Evolutionary conservation across 1,140 invertebrate genomes (phyloP), one percentile per base, ranked within the genome.

Genomic region (Gryllus bimaculatus): DNA sequence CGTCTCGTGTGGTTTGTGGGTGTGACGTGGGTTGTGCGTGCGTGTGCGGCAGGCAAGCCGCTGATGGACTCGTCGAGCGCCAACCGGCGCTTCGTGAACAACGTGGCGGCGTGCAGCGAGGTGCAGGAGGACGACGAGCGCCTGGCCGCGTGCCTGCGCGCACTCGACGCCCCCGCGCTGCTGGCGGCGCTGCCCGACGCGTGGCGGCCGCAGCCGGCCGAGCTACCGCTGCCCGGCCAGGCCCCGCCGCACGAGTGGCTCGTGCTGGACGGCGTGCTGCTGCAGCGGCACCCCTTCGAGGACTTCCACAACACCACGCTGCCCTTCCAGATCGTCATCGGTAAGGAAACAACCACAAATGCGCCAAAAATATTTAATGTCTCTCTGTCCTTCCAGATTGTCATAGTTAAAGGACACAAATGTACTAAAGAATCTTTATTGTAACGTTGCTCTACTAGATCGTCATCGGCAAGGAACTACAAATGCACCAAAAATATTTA

Each of bases 211-310:
- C 86, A 88, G 75, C 86, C 89, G 7, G 87, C 88, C 6, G 89
- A 90, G 77, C 82, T 94, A 20, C 93, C 93, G 0, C 83, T 85
- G 0, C 80, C 83, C 18, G 88, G 88, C 18, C 26, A 20, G 12
- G 21, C 20, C 8, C 15, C 66, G 7, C 77, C 81, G 66, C 92
- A 93, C 80, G 90, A 93, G 75, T 94, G 93, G 92, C 83, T 94
- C 4, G 91, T 94, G 4, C 83, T 92, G 3, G 93, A 95, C 82
- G 92, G 93, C 4, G 84, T 87, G 26, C 89, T 92, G 49, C 82
- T 95, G 5, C 88, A 89, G 78, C 87, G 90, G 75, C 89, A 92
- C 81, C 89, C 92, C 0, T 88, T 88, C 12, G 88, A 90, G 21
- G 88, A 87, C 66, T 91, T 91, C 89, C 83, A 86, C 10, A 83